These are phyloP conservation scores for Polypedilum vanderplanki DNA, from an alignment of 1,140 invertebrate species.

Conservation along the genomic window DNA sequence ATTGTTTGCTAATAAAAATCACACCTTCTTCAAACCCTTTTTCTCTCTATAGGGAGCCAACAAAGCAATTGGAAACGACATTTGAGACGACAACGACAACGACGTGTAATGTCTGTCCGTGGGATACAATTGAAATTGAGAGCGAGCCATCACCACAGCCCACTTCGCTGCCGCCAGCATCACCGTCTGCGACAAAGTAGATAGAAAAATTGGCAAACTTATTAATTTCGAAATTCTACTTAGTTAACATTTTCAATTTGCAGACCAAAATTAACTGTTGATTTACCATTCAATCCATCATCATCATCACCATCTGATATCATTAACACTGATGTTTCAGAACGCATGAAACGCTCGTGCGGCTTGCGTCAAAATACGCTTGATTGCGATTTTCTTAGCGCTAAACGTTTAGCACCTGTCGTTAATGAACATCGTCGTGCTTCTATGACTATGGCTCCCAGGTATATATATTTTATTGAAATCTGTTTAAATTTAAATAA, in stretches of 20 bases:
- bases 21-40: too few relatives aligned
- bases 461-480: conserved; percentile 33
- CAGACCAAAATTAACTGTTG: conserved; percentile 25
- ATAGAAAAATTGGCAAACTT: conserved; percentile 24
- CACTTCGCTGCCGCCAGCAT: conserved; percentile 34
- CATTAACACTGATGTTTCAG: conserved; percentile 55
- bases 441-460: conserved; percentile 42
- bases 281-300: conserved; percentile 17
- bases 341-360: conserved; percentile 50
- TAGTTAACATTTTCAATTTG: conserved; percentile 35
- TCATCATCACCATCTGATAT: conserved; percentile 60
- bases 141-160: conserved; percentile 35
- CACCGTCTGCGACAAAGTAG: conserved; percentile 22
- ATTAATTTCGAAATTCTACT: conserved; percentile 22
- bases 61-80: conserved; percentile 39
- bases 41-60: conserved; percentile 35
- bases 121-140: conserved; percentile 48
- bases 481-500: too few relatives aligned
- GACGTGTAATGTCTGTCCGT: conserved; percentile 60
- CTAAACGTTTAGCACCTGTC: conserved; percentile 37
- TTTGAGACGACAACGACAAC: conserved; percentile 45
- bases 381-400: conserved; percentile 45
- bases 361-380: conserved; percentile 55
- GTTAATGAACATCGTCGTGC: conserved; percentile 42
- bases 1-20: too few relatives aligned